Conservation (phyloP, 2,113 vertebrate genomes). For the Serilophus lunatus region DNA sequence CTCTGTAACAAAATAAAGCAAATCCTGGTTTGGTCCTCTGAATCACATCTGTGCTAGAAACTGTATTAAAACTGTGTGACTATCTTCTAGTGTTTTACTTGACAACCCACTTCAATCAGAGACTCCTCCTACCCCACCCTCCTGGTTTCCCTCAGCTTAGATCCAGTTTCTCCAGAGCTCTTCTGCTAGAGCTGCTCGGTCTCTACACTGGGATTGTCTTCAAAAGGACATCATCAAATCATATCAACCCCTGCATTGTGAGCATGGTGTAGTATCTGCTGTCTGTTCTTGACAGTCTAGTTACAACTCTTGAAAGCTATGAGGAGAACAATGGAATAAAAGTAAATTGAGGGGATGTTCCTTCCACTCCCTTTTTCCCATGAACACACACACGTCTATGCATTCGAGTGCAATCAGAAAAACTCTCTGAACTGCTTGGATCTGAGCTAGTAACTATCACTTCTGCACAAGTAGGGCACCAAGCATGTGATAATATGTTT, state of each 20-base stretch:
- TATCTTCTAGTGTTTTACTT: not conserved
- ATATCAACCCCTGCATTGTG: not conserved
- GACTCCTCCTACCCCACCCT: not conserved
- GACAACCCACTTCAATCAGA: not conserved
- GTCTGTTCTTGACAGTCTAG: not conserved
- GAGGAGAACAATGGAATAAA: constrained; percentile 14
- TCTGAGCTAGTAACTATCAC: not conserved
- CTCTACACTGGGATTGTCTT: not conserved
- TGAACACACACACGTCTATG: not conserved
- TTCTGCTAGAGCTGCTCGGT: not conserved
- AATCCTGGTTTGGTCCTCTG: not conserved
- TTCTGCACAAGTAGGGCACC: not conserved
- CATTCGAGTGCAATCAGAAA: not conserved
- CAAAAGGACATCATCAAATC: not conserved
- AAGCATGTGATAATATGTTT: not conserved
- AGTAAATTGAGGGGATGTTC: not conserved
- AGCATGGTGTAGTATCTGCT: not conserved
- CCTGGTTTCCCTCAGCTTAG: not conserved
- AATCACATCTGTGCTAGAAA: not conserved
- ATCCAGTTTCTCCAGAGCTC: not conserved
- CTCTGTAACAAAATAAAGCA: not conserved
- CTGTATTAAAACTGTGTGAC: not conserved
- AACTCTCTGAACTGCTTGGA: not conserved
- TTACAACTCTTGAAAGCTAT: not conserved
- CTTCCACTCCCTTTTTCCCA: not conserved